These are phyloP conservation scores for Rotaria sp. DNA, from an alignment of 2,888 invertebrate genomes.

Conservation along the genomic window DNA sequence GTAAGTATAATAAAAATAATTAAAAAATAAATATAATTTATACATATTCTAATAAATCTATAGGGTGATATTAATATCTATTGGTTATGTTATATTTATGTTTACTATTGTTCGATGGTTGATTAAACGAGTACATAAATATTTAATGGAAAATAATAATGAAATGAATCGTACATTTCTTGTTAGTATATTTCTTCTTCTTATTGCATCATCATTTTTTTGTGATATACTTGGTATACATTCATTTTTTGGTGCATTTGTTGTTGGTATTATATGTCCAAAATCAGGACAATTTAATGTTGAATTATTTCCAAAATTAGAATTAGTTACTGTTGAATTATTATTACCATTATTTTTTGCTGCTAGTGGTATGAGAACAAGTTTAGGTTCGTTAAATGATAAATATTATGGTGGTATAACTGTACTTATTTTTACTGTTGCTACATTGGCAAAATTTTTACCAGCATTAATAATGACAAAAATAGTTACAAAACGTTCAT, in stretches of 20 bases:
- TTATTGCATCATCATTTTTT: background rate
- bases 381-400: background rate
- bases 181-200: background rate
- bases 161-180: background rate
- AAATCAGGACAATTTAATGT: background rate
- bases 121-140: no score
- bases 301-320: background rate
- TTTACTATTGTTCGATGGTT: background rate
- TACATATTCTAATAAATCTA: background rate
- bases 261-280: background rate
- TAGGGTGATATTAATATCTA: background rate
- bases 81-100: background rate
- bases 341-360: background rate
- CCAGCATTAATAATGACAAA: background rate
- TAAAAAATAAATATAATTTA: background rate
- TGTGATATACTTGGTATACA: background rate
- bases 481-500: background rate
- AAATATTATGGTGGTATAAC: background rate
- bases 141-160: no score
- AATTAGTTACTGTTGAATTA: background rate
- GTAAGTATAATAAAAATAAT: background rate
- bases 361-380: background rate
- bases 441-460: background rate
- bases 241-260: constrained; percentile 1
- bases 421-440: background rate